Conservation (phyloP, 2,888 invertebrate genomes). For the Tridacna crocea region DNA sequence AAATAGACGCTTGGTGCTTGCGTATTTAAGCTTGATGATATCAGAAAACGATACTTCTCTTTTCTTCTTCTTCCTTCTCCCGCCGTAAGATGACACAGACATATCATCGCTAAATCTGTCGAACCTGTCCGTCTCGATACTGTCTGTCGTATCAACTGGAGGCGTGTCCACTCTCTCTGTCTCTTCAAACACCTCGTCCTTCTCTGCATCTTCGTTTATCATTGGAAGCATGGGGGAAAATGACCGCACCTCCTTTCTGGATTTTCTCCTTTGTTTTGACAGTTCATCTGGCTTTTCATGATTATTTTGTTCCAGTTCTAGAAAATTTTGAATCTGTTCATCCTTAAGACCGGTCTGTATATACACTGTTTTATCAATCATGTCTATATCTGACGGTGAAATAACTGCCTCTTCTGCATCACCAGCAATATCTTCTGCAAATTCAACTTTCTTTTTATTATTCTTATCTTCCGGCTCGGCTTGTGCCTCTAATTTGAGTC, state of each 20-base stretch:
- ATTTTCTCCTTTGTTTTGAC: conserved; percentile 17
- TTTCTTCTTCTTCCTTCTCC: conserved; percentile 55
- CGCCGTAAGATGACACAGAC: conserved; percentile 52
- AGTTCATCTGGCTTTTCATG: not conserved
- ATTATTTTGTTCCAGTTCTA: not conserved
- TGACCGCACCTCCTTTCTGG: conserved; percentile 26
- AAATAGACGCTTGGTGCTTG: conserved; percentile 69
- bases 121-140: conserved; percentile 29
- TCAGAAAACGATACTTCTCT: conserved; percentile 71
- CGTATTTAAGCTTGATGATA: conserved; percentile 71
- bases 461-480: conserved; percentile 47
- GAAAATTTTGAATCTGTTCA: not conserved
- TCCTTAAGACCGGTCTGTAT: conserved; percentile 41
- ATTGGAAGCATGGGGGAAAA: conserved; percentile 59
- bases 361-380: conserved; percentile 35
- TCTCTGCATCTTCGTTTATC: conserved; percentile 64
- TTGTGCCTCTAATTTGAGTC: conserved; percentile 56
- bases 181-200: conserved; percentile 17
- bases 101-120: conserved; percentile 49
- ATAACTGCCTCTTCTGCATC: conserved; percentile 25
- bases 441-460: not conserved
- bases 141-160: not conserved
- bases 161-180: not conserved
- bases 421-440: conserved; percentile 11
- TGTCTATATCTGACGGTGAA: conserved; percentile 41